phyloP scores from a whole-genome alignment of 1,140 invertebrate species.

The Lithobius niger region DNA sequence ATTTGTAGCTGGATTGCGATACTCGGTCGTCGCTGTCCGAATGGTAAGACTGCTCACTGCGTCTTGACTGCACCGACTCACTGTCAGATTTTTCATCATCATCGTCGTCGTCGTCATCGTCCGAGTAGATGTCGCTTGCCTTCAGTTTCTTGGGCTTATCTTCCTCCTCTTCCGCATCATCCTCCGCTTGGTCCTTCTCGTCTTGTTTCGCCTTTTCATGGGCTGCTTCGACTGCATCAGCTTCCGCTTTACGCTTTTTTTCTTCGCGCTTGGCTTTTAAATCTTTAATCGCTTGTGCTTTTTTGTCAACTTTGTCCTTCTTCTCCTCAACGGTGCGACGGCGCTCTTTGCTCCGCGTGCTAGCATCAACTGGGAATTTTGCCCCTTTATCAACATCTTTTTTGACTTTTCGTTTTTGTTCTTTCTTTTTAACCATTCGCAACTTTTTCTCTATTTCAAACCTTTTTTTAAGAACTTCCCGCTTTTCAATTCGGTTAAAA shows the following conservation, averaged over 20 bases:
- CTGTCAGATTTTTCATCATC: slow-evolving; percentile 35
- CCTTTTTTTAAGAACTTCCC: slow-evolving; percentile 83
- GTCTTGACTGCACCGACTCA: slow-evolving; percentile 7
- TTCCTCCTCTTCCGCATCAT: too few species aligned
- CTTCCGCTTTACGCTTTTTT: slow-evolving; percentile 43
- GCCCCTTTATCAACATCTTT: slow-evolving; percentile 40
- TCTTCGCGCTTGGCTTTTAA: slow-evolving; percentile 80
- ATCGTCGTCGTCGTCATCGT: slow-evolving; percentile 68
- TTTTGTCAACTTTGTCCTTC: slow-evolving; percentile 64
- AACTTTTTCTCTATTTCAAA: slow-evolving; percentile 96
- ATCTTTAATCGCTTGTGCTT: slow-evolving; percentile 80
- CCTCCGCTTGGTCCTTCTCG: too few species aligned
- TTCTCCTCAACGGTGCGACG: slow-evolving; percentile 82
- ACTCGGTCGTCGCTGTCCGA: slow-evolving; percentile 8
- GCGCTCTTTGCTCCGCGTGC: slow-evolving; percentile 70
- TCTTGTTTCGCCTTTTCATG: slow-evolving; percentile 35
- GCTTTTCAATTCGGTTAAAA: slow-evolving; percentile 85
- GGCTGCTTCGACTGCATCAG: slow-evolving; percentile 38
- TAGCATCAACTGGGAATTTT: slow-evolving; percentile 55
- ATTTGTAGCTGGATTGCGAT: slow-evolving; percentile 31
- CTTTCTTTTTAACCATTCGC: slow-evolving; percentile 65
- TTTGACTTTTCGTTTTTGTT: slow-evolving; percentile 44
- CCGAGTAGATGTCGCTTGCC: slow-evolving; percentile 89
- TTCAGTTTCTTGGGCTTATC: slow-evolving; percentile 54
- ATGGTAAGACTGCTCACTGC: slow-evolving; percentile 9